Evolutionary conservation across 2,888 invertebrate species (phyloP), one percentile per base, ranked within the genome.

Genomic region (Macrosiphum euphorbiae): DNA sequence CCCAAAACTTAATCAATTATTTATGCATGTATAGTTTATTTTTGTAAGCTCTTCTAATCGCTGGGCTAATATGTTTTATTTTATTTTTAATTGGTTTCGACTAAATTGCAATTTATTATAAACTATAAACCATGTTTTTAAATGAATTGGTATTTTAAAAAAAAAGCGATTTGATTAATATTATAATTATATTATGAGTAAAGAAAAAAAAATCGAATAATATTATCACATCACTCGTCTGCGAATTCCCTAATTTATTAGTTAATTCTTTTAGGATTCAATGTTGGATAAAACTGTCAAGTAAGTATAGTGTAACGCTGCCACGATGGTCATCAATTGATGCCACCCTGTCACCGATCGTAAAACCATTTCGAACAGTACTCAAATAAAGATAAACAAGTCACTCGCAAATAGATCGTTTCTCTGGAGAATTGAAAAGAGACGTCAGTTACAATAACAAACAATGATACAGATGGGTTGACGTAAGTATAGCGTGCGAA

Each of bases 341-440:
- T 91, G 44, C 85, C 8, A 16, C 20, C 20, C 44, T 91, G 55
- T 91, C 85, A 85, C 55, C 20, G 91, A 58, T 91, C 55, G 91
- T 85, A 85, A 91, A 91, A 85, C 91, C 55, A 24, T 91, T 58
- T 44, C 28, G 10, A 84, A 55, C 85, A 28, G n/a, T 67, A 55
- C 55, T 58, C 85, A 78, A 78, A 78, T 35, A 58, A 88, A 85
- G 85, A 91, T 91, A 91, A 85, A 85, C 84, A 85, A 91, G 91
- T 91, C 55, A 58, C 55, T 58, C 58, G 7, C 55, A 85, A 91
- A 85, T 41, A 28, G 41, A 91, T 91, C 55, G 91, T 85, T 91
- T 91, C 55, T 85, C 85, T n/a, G 16, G 84, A 91, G 91, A 85
- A 91, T 91, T 55, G 84, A 91, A 85, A 84, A 44, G 47, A 91